A percentile compares a stretch with the other conserved stretches of the same genome.
Conservation (phyloP, 1,140 invertebrate genomes). For the Caenorhabditis tropicalis region DNA sequence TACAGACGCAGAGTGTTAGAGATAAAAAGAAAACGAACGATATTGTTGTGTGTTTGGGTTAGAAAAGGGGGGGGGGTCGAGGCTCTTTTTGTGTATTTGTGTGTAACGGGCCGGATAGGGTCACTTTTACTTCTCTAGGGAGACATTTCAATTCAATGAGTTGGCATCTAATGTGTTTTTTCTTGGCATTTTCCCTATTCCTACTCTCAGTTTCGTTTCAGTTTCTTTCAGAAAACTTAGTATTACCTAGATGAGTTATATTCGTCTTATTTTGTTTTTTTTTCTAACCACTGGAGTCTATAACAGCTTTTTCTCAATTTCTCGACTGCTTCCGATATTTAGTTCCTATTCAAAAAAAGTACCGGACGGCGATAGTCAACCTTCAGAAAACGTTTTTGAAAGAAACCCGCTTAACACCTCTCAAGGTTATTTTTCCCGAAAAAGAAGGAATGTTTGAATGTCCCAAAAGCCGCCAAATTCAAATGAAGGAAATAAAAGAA, state of each 20-base stretch:
- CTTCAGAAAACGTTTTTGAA: too few relatives aligned
- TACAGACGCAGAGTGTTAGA: slow-evolving; percentile 30
- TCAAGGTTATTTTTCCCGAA: too few relatives aligned
- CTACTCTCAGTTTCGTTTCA: not conserved
- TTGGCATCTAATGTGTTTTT: slow-evolving; percentile 39
- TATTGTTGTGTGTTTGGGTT: slow-evolving; percentile 39
- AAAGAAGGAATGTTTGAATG: too few relatives aligned
- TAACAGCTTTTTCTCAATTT: too few relatives aligned
- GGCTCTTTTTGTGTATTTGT: slow-evolving; percentile 18
- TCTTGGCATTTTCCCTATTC: not conserved
- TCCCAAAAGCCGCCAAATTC: too few relatives aligned
- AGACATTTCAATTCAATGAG: slow-evolving; percentile 23
- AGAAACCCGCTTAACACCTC: too few relatives aligned
- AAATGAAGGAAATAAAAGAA: not conserved
- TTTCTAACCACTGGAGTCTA: not conserved
- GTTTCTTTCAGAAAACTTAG: not conserved
- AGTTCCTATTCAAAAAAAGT: too few relatives aligned
- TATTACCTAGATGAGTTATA: too few relatives aligned
- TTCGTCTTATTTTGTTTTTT: not conserved
- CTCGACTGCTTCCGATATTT: too few relatives aligned
- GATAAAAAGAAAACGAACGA: slow-evolving; percentile 20
- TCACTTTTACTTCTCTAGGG: slow-evolving; percentile 31
- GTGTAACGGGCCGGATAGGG: not conserved
- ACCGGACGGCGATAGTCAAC: too few relatives aligned
- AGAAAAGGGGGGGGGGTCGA: not conserved